These are phyloP conservation scores for Nyctereutes procyonoides DNA, from an alignment of 2,113 vertebrate species.

Conservation along the genomic window DNA sequence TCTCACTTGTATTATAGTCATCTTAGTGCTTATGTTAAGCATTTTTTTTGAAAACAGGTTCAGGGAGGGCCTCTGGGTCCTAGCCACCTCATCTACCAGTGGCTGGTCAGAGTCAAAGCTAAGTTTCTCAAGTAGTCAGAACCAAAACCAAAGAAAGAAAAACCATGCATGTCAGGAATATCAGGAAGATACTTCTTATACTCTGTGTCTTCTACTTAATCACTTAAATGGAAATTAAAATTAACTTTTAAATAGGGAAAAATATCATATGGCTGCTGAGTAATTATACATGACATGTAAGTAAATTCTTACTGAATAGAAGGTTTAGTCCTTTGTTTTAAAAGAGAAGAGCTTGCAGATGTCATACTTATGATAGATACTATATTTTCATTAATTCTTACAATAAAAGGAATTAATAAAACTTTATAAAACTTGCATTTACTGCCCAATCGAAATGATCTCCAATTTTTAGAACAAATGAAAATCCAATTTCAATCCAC, in stretches of 20 bases:
- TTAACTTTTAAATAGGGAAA: background rate
- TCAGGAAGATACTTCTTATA: background rate
- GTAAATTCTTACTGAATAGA: background rate
- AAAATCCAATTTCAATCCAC: background rate
- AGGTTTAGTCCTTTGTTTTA: background rate
- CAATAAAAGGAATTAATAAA: background rate
- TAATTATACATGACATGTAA: background rate
- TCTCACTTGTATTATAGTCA: background rate
- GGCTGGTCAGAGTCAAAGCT: background rate
- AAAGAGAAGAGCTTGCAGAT: background rate
- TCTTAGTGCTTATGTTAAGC: background rate
- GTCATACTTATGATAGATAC: background rate
- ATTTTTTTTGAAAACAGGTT: background rate
- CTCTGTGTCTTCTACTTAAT: background rate
- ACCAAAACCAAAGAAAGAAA: background rate
- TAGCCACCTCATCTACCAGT: too few species aligned
- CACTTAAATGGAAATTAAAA: slow-evolving; percentile 31
- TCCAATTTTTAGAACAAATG: background rate
- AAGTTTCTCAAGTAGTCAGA: background rate
- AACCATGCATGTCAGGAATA: background rate
- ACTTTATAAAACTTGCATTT: background rate
- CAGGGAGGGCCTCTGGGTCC: background rate
- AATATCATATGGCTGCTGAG: background rate
- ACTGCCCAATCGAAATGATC: background rate
- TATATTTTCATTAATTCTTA: background rate